These are phyloP conservation scores for Xenopus petersii DNA, from an alignment of 2,797 vertebrate species.

Conservation along the genomic window DNA sequence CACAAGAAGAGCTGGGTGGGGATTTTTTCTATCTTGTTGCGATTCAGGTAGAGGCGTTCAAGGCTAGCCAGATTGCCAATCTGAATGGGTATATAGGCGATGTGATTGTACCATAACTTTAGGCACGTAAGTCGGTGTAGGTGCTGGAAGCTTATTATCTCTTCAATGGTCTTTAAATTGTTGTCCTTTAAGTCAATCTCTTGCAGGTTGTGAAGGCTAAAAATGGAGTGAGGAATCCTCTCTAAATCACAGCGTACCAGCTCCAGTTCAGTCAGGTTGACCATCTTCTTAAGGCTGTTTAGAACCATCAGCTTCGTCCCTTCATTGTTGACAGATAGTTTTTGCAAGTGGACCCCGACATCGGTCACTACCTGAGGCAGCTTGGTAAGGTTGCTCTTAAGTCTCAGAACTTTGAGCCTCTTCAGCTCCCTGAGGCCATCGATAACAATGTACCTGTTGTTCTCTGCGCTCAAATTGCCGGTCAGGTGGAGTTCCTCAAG, in stretches of 20 bases:
- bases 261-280: slow-evolving; percentile 92
- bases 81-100: slow-evolving; percentile 95
- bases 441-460: slow-evolving; percentile 96
- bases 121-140: slow-evolving; percentile 95
- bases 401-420: slow-evolving; percentile 87
- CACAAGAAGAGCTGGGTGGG: slow-evolving; percentile 94
- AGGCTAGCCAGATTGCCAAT: slow-evolving; percentile 90
- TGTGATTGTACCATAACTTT: slow-evolving; percentile 98
- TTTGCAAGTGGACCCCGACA: slow-evolving; percentile 94
- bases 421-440: slow-evolving; percentile 93
- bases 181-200: slow-evolving; percentile 98
- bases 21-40: slow-evolving; percentile 95
- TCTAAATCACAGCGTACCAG: slow-evolving; percentile 94
- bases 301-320: slow-evolving; percentile 97
- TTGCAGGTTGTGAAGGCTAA: slow-evolving; percentile 96
- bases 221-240: slow-evolving; percentile 95
- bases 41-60: slow-evolving; percentile 91
- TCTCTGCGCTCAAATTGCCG: slow-evolving; percentile 91
- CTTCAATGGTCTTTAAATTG: slow-evolving; percentile 97
- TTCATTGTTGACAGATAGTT: slow-evolving; percentile 94
- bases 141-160: slow-evolving; percentile 98
- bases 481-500: slow-evolving; percentile 93
- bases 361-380: slow-evolving; percentile 96
- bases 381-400: slow-evolving; percentile 97
- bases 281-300: slow-evolving; percentile 98